phyloP scores from a whole-genome alignment of 2,888 invertebrate species.

The Eupithecia pulchellata region DNA sequence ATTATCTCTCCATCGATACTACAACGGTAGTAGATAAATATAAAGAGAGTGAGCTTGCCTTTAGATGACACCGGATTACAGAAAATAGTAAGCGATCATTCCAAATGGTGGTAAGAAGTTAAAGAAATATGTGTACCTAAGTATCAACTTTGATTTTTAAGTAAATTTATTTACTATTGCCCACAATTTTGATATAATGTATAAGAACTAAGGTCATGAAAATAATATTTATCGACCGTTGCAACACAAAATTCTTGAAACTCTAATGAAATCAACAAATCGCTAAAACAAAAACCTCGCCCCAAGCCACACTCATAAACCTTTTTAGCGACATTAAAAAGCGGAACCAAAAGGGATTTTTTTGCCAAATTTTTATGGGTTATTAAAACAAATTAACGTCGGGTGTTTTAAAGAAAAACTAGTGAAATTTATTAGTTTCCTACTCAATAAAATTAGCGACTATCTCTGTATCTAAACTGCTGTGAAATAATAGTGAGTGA shows the following conservation, averaged over 20 bases:
- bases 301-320: constrained; percentile 55
- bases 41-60: background rate
- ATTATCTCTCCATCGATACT: constrained; percentile 17
- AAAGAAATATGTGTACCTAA: background rate
- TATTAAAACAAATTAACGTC: constrained; percentile 81
- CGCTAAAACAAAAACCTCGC: constrained; percentile 28
- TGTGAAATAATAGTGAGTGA: constrained; percentile 59
- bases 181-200: background rate
- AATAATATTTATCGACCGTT: background rate
- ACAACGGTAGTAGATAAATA: background rate
- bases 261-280: constrained; percentile 4
- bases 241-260: background rate
- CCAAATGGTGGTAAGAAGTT: background rate
- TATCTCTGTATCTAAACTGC: constrained; percentile 76
- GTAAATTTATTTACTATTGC: background rate
- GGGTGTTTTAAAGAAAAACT: constrained; percentile 54
- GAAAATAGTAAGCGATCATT: background rate
- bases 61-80: background rate
- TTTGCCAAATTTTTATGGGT: constrained; percentile 75
- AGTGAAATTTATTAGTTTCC: constrained; percentile 78
- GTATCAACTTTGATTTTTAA: background rate
- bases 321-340: constrained; percentile 69
- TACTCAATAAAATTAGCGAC: constrained; percentile 75
- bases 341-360: constrained; percentile 67
- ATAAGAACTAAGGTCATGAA: background rate